A percentile compares a stretch with the other conserved stretches of the same genome.
phyloP scores from a whole-genome alignment of 2,113 vertebrate genomes.

The Ctenomys sociabilis region DNA sequence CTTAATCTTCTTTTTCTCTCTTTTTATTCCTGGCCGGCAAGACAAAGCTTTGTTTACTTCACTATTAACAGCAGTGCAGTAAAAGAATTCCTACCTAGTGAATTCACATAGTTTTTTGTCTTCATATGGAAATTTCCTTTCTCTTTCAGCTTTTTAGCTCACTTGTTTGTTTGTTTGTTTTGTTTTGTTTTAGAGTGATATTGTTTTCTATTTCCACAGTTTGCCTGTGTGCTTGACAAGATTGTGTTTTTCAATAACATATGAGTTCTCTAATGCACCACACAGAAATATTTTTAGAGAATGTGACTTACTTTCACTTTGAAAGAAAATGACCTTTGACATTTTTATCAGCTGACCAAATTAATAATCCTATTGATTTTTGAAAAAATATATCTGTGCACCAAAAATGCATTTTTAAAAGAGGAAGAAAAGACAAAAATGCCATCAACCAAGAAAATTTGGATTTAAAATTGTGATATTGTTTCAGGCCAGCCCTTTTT shows the following conservation, averaged over 20 bases:
- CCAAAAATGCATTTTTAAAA: slow-evolving; percentile 69
- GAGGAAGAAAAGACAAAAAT: neutral
- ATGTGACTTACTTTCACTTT: slow-evolving; percentile 30
- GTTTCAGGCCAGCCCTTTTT: slow-evolving; percentile 60
- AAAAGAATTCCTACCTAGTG: neutral
- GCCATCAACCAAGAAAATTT: slow-evolving; percentile 31
- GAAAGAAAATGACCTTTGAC: slow-evolving; percentile 55
- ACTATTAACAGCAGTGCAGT: neutral
- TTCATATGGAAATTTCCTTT: neutral
- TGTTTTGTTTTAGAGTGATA: neutral
- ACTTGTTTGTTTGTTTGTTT: too few species aligned
- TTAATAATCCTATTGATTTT: slow-evolving; percentile 69
- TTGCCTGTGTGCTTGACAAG: neutral
- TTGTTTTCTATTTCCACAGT: neutral
- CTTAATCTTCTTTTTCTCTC: too few species aligned
- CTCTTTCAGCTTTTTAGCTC: neutral
- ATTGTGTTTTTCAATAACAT: slow-evolving; percentile 25
- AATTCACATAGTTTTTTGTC: neutral
- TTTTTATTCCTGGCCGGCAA: accelerated
- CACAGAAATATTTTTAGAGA: neutral
- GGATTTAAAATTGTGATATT: neutral
- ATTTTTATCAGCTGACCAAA: slow-evolving; percentile 61
- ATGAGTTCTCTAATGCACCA: neutral
- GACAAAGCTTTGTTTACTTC: neutral
- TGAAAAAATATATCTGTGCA: slow-evolving; percentile 70